Conservation (phyloP, 1,140 invertebrate genomes). For the Pachypeltis micranthus region DNA sequence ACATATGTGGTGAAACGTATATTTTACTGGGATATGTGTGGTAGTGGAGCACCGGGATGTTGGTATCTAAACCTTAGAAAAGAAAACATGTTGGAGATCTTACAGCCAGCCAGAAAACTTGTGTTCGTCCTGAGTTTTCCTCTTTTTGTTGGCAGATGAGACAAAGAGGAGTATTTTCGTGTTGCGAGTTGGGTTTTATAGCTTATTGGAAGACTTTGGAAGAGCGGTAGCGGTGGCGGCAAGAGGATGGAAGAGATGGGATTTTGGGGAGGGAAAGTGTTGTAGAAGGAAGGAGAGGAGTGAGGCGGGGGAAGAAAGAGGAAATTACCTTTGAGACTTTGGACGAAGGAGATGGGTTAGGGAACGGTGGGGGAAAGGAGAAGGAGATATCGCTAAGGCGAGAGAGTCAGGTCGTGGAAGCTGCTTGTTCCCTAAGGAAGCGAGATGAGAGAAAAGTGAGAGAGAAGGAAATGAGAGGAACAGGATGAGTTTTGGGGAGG, state of each 20-base stretch:
- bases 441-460: not conserved
- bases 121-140: too few species aligned
- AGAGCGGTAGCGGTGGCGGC: not conserved
- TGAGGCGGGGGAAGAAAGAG: not conserved
- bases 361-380: not conserved
- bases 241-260: not conserved
- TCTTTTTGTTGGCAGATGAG: too few species aligned
- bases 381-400: constrained; percentile 1
- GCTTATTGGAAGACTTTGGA: not conserved
- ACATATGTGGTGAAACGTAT: too few species aligned
- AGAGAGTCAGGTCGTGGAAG: not conserved
- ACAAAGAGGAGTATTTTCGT: constrained; percentile 5
- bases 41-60: too few species aligned
- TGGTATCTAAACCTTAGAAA: too few species aligned
- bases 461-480: not conserved
- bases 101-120: too few species aligned
- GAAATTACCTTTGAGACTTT: constrained; percentile 15
- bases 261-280: not conserved
- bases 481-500: not conserved
- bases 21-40: too few species aligned
- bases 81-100: too few species aligned
- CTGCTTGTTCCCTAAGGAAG: not conserved
- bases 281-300: not conserved
- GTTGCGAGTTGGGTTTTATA: not conserved
- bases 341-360: constrained; percentile 2